phyloP scores from a whole-genome alignment of 1,140 invertebrate genomes.

The Danaus plexippus region DNA sequence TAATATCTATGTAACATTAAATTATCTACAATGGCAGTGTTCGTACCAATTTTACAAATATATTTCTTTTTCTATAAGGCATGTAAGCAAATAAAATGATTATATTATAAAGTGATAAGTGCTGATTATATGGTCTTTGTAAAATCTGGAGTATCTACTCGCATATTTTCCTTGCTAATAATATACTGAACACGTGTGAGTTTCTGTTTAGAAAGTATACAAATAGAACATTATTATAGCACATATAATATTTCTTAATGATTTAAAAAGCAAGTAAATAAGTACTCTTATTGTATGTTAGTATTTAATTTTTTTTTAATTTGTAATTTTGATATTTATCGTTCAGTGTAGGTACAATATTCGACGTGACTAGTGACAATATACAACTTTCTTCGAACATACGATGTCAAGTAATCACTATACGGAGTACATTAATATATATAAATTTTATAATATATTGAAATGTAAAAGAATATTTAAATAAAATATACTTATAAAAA shows the following conservation, averaged over 20 bases:
- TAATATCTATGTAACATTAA: constrained; percentile 32
- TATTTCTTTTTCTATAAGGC: constrained; percentile 15
- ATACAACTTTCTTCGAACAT: constrained; percentile 1
- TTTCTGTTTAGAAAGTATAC: too few species aligned
- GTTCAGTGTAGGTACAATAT: constrained; percentile 1
- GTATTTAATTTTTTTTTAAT: constrained; percentile 2
- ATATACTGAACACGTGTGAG: too few species aligned
- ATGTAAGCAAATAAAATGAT: not conserved
- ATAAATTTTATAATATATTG: not conserved
- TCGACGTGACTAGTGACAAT: constrained; percentile 17
- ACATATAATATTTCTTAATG: too few species aligned
- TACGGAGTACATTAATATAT: constrained; percentile 1
- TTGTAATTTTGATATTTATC: not conserved
- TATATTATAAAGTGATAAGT: too few species aligned
- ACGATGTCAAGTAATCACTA: not conserved
- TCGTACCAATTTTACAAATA: constrained; percentile 29
- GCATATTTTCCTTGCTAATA: too few species aligned
- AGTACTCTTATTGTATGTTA: constrained; percentile 7
- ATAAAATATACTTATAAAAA: not conserved
- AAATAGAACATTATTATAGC: too few species aligned
- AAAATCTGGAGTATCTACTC: too few species aligned
- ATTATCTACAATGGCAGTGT: constrained; percentile 61
- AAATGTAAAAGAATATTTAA: constrained; percentile 2
- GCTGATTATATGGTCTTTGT: too few species aligned
- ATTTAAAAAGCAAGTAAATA: constrained; percentile 6